Conservation (phyloP, 2,113 vertebrate species). For the Triplophysa dalaica region DNA sequence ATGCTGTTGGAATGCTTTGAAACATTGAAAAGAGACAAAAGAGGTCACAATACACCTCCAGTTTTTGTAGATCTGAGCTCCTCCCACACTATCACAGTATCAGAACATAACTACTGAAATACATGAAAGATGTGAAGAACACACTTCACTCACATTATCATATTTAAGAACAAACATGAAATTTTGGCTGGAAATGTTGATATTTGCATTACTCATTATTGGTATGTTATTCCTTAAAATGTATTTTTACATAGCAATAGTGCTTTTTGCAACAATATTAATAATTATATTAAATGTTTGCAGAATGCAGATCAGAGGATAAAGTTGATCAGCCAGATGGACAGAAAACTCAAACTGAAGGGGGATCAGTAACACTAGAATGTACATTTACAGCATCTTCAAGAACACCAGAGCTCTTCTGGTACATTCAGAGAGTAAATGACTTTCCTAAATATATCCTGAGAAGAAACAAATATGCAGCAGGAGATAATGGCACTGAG, state of each 20-base stretch:
- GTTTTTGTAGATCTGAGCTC: too few relatives aligned
- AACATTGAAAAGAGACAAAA: too few relatives aligned
- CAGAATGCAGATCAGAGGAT: not conserved
- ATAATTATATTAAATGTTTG: not conserved
- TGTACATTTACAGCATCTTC: not conserved
- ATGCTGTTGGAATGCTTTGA: too few relatives aligned
- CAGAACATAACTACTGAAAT: too few relatives aligned
- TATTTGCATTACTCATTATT: not conserved
- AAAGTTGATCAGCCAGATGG: conserved; percentile 16
- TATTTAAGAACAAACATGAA: not conserved
- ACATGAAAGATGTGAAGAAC: too few relatives aligned
- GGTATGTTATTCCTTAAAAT: not conserved
- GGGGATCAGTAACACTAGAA: not conserved
- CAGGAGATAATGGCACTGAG: too few relatives aligned
- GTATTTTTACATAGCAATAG: too few relatives aligned
- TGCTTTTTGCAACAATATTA: not conserved
- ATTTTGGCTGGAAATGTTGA: not conserved
- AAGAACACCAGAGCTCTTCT: conserved; percentile 9
- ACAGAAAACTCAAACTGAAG: conserved; percentile 7
- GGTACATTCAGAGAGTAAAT: conserved; percentile 10
- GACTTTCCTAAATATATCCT: too few relatives aligned
- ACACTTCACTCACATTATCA: not conserved
- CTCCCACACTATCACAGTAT: too few relatives aligned
- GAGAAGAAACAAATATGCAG: too few relatives aligned
- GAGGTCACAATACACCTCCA: too few relatives aligned